These are phyloP conservation scores for Amphimedon queenslandica DNA, from an alignment of 37 sponge, comb jelly and placozoan species.

Conservation along the genomic window DNA sequence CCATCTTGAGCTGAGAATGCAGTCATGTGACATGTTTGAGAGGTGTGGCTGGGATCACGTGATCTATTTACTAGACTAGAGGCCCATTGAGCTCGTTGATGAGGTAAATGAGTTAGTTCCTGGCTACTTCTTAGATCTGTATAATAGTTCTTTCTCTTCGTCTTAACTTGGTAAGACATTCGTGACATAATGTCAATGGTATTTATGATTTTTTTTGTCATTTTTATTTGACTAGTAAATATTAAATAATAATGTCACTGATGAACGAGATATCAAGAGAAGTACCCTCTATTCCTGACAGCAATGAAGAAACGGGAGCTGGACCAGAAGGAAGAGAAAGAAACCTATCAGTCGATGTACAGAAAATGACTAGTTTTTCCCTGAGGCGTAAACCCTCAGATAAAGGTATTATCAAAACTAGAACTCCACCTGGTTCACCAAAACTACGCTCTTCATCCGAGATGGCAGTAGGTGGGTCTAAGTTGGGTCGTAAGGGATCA, in stretches of 20 bases:
- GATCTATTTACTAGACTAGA: background rate
- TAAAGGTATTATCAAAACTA: conserved; percentile 1
- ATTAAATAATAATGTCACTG: too few species aligned
- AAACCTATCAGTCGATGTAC: background rate
- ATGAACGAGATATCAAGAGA: too few species aligned
- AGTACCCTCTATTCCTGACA: too few species aligned
- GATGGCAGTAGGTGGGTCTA: background rate
- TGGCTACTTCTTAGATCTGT: too few species aligned
- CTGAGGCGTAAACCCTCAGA: background rate
- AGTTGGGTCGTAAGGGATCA: background rate
- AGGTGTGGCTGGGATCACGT: conserved; percentile 14
- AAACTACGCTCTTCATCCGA: background rate
- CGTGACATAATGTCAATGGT: too few species aligned
- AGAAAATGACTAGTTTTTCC: background rate
- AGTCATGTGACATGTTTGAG: background rate
- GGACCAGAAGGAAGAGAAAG: background rate
- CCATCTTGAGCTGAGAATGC: conserved; percentile 5
- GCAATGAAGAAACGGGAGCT: too few species aligned
- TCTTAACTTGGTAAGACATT: too few species aligned
- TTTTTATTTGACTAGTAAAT: too few species aligned
- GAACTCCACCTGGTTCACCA: conserved; percentile 45
- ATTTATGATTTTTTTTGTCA: too few species aligned
- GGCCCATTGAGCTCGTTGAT: background rate
- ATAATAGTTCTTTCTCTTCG: too few species aligned
- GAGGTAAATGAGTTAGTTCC: too few species aligned